Conservation (phyloP, 1,140 invertebrate genomes). For the Drosophila paulistorum region DNA sequence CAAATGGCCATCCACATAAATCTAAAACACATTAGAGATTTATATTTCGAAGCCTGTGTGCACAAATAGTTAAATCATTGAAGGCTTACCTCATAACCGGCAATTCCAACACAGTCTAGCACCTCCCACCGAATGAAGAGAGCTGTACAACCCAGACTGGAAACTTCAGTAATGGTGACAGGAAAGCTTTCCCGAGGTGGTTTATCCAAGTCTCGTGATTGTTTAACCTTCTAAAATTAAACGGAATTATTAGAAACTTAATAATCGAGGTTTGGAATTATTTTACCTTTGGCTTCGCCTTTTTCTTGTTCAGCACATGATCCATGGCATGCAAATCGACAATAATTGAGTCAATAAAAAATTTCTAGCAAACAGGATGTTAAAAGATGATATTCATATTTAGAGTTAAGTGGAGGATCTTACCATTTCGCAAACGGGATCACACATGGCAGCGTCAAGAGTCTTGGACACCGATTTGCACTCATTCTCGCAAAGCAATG, state of each 20-base stretch:
- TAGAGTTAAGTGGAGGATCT: not conserved
- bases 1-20: conserved; percentile 76
- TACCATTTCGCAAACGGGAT: conserved; percentile 66
- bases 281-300: conserved; percentile 58
- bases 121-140: conserved; percentile 72
- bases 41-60: not conserved
- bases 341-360: conserved; percentile 76
- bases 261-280: no score
- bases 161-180: conserved; percentile 61
- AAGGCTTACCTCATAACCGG: conserved; percentile 65
- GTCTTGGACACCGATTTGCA: conserved; percentile 58
- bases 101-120: conserved; percentile 62
- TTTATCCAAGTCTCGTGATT: conserved; percentile 17
- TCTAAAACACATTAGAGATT: conserved; percentile 32
- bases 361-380: conserved; percentile 54
- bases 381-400: not conserved
- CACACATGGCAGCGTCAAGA: conserved; percentile 45
- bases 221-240: conserved; percentile 18
- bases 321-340: conserved; percentile 74
- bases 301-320: conserved; percentile 58
- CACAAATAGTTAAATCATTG: not conserved
- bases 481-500: conserved; percentile 55
- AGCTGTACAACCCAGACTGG: conserved; percentile 58
- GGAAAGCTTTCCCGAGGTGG: conserved; percentile 57
- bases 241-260: not conserved